Percentiles rank a stretch among this genome's conserved stretches.
phyloP scores from a whole-genome alignment of 37 sponge, comb jelly and placozoan genomes.

The Chondrilla cf. caribensis region DNA sequence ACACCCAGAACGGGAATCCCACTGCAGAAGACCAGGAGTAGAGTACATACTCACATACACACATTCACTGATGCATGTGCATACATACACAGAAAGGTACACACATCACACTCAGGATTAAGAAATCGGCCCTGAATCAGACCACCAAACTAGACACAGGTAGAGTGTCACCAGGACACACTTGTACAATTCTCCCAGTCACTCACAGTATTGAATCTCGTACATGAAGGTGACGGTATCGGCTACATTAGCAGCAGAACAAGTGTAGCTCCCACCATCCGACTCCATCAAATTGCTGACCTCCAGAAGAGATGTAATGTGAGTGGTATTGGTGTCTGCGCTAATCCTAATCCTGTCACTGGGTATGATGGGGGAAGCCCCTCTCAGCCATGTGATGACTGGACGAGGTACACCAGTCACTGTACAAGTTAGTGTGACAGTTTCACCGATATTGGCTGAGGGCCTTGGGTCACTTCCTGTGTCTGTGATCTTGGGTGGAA shows the following conservation, averaged over 20 bases:
- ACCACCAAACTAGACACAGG: too few relatives aligned
- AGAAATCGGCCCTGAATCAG: too few relatives aligned
- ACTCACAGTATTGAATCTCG: conserved; percentile 3
- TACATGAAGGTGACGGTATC: background rate
- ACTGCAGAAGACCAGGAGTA: background rate
- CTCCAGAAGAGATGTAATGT: background rate
- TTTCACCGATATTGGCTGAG: background rate
- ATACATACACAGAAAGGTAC: background rate
- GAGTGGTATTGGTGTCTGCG: background rate
- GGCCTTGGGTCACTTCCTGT: background rate
- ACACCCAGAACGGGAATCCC: conserved; percentile 9
- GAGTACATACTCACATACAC: background rate
- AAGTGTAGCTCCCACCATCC: conserved; percentile 23
- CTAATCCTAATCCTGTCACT: background rate
- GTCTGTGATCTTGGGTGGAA: background rate
- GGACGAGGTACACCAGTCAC: conserved; percentile 21
- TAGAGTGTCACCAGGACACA: background rate
- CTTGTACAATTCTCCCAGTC: background rate
- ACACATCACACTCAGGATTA: too few relatives aligned
- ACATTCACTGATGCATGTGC: background rate
- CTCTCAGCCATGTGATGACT: conserved; percentile 24
- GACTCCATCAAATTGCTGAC: background rate
- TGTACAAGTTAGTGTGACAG: background rate
- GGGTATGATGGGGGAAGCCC: background rate
- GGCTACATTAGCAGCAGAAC: background rate